Base-by-base conservation (phyloP, 2,888 invertebrate species). In the Lasioglossum oenotherae region DNA sequence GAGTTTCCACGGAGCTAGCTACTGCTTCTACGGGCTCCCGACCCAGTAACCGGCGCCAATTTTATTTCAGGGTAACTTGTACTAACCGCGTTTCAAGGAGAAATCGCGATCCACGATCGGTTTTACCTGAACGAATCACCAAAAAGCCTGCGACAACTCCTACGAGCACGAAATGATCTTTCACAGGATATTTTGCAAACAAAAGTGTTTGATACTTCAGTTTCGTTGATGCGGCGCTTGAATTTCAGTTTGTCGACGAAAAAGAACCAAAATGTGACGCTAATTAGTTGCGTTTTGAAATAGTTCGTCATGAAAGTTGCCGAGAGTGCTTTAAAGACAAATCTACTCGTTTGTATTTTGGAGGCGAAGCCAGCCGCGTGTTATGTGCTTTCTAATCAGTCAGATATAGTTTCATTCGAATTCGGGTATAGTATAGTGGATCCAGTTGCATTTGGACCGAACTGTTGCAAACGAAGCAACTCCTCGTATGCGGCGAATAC, bases 41-140 rank as follows among this genome's bases (percentile, higher is more conserved):
- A 5, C 1, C 35, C 16, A 53, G 46, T 23, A 27, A 46, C 27
- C 46, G 46, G 44, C 35, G 6, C 5, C 31, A 46, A n/a, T 76
- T 82, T 82, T 67, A 82, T 76, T 72, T 23, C 27, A 16, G n/a
- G 57, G n/a, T 82, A 73, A 83, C 73, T 83, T 72, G 81, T 80
- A 71, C 74, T 81, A 38, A 75, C 38, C 57, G 4, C 60, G 73
- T 31, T 64, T 2, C 31, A 2, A 31, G 14, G 5, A 31, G 16
- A 64, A 16, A 27, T 64, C 31, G 2, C 14, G 46, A 46, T 46
- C 16, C 57, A 31, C 27, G 31, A 64, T 23, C n/a, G 10, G 53
- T 23, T 10, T 23, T 8, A 6, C 53, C 23, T 8, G 53, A 10
- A 53, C 23, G 23, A 31, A 60, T 31, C 27, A 16, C 31, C 27